These are phyloP conservation scores for Chaetodon trifasciatus DNA, from an alignment of 2,797 vertebrate genomes.

Conservation along the genomic window DNA sequence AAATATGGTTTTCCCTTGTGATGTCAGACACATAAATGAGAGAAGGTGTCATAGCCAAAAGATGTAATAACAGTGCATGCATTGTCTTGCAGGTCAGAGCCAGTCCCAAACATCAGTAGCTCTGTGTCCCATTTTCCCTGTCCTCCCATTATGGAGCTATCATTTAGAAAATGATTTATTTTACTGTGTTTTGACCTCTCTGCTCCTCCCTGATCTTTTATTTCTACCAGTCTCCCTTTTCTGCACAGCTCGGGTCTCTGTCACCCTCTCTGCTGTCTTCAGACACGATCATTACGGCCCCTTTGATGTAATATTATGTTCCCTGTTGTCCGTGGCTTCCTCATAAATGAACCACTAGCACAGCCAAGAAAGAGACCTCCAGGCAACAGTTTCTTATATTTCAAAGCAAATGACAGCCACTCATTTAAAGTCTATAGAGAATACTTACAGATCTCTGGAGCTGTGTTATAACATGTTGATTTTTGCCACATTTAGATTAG, in stretches of 20 bases:
- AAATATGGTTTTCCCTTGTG: constrained; percentile 9
- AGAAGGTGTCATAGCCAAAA: constrained; percentile 5
- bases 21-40: constrained; percentile 13
- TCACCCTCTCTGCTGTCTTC: constrained; percentile 1
- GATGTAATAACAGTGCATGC: not conserved
- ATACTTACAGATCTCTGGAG: not conserved
- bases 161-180: constrained; percentile 17
- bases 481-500: not conserved
- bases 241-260: not conserved
- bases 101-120: constrained; percentile 4
- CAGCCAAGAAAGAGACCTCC: constrained; percentile 5
- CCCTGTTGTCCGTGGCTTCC: not conserved
- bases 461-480: not conserved
- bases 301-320: constrained; percentile 35
- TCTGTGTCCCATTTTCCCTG: not conserved
- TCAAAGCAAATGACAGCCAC: not conserved
- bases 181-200: constrained; percentile 4
- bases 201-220: constrained; percentile 1
- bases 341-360: not conserved
- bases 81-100: constrained; percentile 11
- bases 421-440: not conserved
- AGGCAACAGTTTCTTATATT: not conserved
- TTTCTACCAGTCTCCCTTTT: not conserved
- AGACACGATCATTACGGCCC: not conserved
- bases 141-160: constrained; percentile 7